phyloP scores from a whole-genome alignment of 2,113 vertebrate species.

The Strix uralensis region DNA sequence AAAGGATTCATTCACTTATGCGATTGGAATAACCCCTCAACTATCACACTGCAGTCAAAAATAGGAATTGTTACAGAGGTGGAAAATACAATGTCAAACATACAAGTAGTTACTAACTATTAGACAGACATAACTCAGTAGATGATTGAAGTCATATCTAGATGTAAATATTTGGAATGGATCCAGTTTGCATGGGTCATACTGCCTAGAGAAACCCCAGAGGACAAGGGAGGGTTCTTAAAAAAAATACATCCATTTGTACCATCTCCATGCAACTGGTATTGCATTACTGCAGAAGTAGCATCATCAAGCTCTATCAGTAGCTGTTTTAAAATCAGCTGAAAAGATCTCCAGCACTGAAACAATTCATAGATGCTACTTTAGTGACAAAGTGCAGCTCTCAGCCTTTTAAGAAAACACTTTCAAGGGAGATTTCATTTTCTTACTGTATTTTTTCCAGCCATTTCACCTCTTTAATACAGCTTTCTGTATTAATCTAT shows the following conservation, averaged over 20 bases:
- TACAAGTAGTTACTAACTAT: neutral
- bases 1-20: neutral
- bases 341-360: neutral
- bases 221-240: neutral
- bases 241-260: neutral
- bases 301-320: neutral
- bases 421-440: neutral
- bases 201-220: neutral
- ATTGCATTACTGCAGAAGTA: neutral
- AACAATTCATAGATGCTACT: neutral
- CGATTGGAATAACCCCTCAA: neutral
- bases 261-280: neutral
- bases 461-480: neutral
- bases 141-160: neutral
- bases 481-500: neutral
- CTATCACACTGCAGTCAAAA: neutral
- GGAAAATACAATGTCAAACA: neutral
- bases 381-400: neutral
- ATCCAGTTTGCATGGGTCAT: neutral
- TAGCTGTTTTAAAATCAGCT: neutral
- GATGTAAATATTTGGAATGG: neutral
- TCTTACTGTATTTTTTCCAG: neutral
- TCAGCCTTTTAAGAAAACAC: neutral
- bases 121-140: neutral
- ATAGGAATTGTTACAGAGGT: neutral